Evolutionary conservation across 2,888 invertebrate genomes (phyloP).

Genomic region (Atrina japonica): DNA sequence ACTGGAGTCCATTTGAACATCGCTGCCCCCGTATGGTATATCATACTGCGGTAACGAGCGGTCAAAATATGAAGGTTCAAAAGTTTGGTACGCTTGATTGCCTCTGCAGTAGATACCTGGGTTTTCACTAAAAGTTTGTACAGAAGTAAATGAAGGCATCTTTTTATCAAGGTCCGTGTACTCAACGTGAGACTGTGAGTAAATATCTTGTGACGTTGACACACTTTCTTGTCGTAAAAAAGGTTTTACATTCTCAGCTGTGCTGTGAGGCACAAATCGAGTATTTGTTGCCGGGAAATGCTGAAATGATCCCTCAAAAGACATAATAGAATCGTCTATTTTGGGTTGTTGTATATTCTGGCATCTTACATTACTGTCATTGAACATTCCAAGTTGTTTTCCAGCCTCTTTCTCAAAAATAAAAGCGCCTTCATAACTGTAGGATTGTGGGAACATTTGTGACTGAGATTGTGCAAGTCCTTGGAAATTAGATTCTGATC

Average conservation of each 20-base stretch:
- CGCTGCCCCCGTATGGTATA: conserved; percentile 38
- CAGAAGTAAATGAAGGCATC: conserved; percentile 48
- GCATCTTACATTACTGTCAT: conserved; percentile 39
- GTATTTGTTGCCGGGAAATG: conserved; percentile 57
- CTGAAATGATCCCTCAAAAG: conserved; percentile 68
- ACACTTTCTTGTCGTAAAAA: conserved; percentile 52
- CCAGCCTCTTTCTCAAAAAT: conserved; percentile 63
- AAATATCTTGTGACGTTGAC: conserved; percentile 43
- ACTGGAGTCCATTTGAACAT: conserved; percentile 24
- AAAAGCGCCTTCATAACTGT: conserved; percentile 69
- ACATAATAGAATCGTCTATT: conserved; percentile 56
- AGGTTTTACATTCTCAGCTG: conserved; percentile 56
- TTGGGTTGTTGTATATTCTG: conserved; percentile 47
- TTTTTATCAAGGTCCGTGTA: conserved; percentile 62
- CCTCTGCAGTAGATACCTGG: conserved; percentile 55
- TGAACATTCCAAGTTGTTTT: conserved; percentile 52
- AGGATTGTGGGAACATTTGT: conserved; percentile 64
- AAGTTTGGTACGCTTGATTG: conserved; percentile 58
- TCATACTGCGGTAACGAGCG: conserved; percentile 50
- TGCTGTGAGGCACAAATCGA: conserved; percentile 59
- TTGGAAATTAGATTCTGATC: conserved; percentile 4
- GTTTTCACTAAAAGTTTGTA: conserved; percentile 55
- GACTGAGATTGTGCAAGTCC: conserved; percentile 24
- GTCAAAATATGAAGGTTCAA: conserved; percentile 64
- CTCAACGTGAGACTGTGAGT: conserved; percentile 33